These are phyloP conservation scores for Drosophila acutilabella DNA, from an alignment of 2,888 invertebrate species.

Conservation along the genomic window DNA sequence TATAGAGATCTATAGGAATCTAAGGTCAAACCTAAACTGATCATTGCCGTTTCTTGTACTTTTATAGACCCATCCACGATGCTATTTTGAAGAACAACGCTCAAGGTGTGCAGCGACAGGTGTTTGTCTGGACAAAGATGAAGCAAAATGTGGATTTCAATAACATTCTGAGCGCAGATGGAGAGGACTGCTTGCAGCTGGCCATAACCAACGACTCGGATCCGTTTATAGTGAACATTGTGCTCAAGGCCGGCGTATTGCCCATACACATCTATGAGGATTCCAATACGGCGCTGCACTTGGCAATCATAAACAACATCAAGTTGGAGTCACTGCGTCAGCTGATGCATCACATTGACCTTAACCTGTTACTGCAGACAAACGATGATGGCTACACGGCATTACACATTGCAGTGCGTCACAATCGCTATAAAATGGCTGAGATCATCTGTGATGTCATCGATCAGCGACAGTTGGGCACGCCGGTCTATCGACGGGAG, in stretches of 20 bases:
- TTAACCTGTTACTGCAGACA: slow-evolving; percentile 64
- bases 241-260: slow-evolving; percentile 66
- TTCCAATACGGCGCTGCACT: slow-evolving; percentile 80
- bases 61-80: slow-evolving; percentile 74
- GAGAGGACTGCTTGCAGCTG: slow-evolving; percentile 78
- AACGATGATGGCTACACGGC: slow-evolving; percentile 83
- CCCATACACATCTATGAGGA: slow-evolving; percentile 73
- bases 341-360: slow-evolving; percentile 71
- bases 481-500: slow-evolving; percentile 50
- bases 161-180: slow-evolving; percentile 64
- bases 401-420: slow-evolving; percentile 79
- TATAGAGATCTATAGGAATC: neutral
- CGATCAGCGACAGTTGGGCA: slow-evolving; percentile 68
- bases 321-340: slow-evolving; percentile 63
- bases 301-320: slow-evolving; percentile 78
- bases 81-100: slow-evolving; percentile 62
- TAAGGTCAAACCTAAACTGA: neutral
- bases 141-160: slow-evolving; percentile 58
- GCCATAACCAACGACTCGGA: slow-evolving; percentile 74
- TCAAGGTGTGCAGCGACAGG: slow-evolving; percentile 62
- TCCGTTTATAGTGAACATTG: slow-evolving; percentile 61
- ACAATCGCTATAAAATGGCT: slow-evolving; percentile 74
- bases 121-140: slow-evolving; percentile 63
- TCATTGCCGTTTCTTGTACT: neutral
- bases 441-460: slow-evolving; percentile 77